These are phyloP conservation scores for Spizaetus ornatus DNA, from an alignment of 2,113 vertebrate species.

Conservation along the genomic window DNA sequence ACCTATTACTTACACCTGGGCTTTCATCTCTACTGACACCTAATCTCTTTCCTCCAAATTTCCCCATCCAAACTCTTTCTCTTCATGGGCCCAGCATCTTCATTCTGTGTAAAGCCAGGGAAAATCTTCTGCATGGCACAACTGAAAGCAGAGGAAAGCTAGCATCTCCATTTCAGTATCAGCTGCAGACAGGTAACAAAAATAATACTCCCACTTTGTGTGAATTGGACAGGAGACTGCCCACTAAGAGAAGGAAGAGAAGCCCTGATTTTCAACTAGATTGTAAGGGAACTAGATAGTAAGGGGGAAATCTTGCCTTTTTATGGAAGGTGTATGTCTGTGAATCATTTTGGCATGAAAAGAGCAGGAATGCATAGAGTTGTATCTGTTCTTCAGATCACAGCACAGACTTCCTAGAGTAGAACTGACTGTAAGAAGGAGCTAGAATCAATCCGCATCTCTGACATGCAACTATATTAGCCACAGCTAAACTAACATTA, in stretches of 20 bases:
- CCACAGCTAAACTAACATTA: not conserved
- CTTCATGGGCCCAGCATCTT: not conserved
- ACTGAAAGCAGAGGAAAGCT: not conserved
- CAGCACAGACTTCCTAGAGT: not conserved
- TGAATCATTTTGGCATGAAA: not conserved
- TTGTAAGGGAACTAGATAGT: not conserved
- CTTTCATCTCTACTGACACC: not conserved
- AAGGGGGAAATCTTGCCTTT: not conserved
- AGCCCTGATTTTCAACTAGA: not conserved
- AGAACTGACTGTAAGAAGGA: not conserved
- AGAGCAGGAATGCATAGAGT: not conserved
- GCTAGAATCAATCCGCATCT: not conserved
- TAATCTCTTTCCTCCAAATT: not conserved
- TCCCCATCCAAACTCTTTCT: not conserved
- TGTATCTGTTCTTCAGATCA: not conserved
- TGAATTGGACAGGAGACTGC: not conserved
- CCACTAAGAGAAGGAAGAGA: not conserved
- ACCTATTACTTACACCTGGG: not conserved
- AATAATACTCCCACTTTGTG: not conserved
- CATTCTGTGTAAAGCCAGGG: not conserved
- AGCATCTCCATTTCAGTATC: not conserved
- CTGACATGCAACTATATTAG: not conserved
- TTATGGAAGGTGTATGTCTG: fast-evolving
- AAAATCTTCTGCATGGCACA: not conserved
- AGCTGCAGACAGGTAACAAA: not conserved